Base-by-base conservation (phyloP, 1,140 invertebrate species). In the Colletes gigas region DNA sequence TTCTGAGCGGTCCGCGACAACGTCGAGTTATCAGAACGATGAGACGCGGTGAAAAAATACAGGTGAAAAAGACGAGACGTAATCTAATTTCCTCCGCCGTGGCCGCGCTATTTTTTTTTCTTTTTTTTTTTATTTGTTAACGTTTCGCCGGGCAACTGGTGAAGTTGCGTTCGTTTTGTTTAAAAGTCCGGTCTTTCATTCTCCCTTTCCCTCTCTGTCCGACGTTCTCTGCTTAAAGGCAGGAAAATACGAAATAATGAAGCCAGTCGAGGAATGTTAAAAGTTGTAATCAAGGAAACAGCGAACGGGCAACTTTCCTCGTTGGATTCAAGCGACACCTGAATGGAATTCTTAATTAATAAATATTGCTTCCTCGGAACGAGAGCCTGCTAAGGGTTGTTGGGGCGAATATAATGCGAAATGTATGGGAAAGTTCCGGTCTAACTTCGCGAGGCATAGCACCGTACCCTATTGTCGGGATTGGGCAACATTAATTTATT, bases 251-350 rank as follows among this genome's bases (percentile, higher is more conserved):
- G 39, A 10, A 39, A 21, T 10, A 30, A 73, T 39, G 17, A n/a
- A 10, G 50, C 12, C n/a, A 12, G 50, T 67, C 8, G 12, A 47
- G 12, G 57, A 65, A 65, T 47, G 65, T 39, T 75, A 74, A 80
- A 83, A 59, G 52, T 63, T 57, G 19, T 57, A 63, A 79, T 83
- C 60, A 70, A 59, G 21, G 15, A 10, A 63, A 50, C 54, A 17
- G 14, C 19, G 9, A 30, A 30, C 30, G 63, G 15, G 17, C 63
- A 62, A 19, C 0, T 19, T 66, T 30, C 30, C 30, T 30, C 30
- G 30, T 30, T 30, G 30, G 30, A 30, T 2, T 30, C 1, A 30
- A 30, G 30, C 30, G 30, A 30, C 1, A 30, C 30, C 17, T 57
- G 55, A 57, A 57, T 8, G 8, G 55, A 6, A 57, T 57, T 57